These are phyloP conservation scores for Heliconius melpomene DNA, from an alignment of 1,140 invertebrate species.

Conservation along the genomic window DNA sequence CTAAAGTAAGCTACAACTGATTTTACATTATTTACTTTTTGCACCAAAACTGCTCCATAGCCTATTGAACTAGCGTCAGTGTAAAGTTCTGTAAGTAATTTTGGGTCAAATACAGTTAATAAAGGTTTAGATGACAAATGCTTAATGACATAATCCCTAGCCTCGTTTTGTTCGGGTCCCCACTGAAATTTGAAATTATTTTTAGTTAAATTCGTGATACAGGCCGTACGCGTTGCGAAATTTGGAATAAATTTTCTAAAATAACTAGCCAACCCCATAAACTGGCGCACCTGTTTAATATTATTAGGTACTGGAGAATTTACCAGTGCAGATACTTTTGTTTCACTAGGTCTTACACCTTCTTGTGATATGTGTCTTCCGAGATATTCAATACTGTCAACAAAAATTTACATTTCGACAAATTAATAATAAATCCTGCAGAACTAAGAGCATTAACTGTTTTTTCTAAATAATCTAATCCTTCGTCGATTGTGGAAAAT, in stretches of 20 bases:
- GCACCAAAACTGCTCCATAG: slow-evolving; percentile 29
- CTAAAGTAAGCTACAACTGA: slow-evolving; percentile 31
- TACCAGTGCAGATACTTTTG: slow-evolving; percentile 46
- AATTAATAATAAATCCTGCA: slow-evolving; percentile 41
- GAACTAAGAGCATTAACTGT: slow-evolving; percentile 31
- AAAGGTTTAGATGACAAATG: slow-evolving; percentile 32
- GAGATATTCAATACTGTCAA: slow-evolving; percentile 49
- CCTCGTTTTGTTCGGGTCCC: slow-evolving; percentile 21
- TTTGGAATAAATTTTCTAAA: slow-evolving; percentile 41
- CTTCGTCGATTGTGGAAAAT: slow-evolving; percentile 21
- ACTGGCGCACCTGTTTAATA: slow-evolving; percentile 40
- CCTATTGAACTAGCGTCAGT: slow-evolving; percentile 38
- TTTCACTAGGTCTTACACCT: slow-evolving; percentile 49
- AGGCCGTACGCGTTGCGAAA: slow-evolving; percentile 32
- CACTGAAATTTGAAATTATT: slow-evolving; percentile 23
- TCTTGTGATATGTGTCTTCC: slow-evolving; percentile 45
- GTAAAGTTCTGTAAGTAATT: slow-evolving; percentile 32
- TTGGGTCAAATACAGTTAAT: slow-evolving; percentile 29
- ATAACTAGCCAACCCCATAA: slow-evolving; percentile 42
- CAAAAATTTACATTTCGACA: slow-evolving; percentile 55
- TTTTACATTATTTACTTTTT: slow-evolving; percentile 19
- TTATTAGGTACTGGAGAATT: slow-evolving; percentile 35
- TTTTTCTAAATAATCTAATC: slow-evolving; percentile 20
- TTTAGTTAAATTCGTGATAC: slow-evolving; percentile 23
- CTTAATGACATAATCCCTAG: slow-evolving; percentile 10